These are phyloP conservation scores for Oryzias sinensis DNA, from an alignment of 2,797 vertebrate species.

Conservation along the genomic window DNA sequence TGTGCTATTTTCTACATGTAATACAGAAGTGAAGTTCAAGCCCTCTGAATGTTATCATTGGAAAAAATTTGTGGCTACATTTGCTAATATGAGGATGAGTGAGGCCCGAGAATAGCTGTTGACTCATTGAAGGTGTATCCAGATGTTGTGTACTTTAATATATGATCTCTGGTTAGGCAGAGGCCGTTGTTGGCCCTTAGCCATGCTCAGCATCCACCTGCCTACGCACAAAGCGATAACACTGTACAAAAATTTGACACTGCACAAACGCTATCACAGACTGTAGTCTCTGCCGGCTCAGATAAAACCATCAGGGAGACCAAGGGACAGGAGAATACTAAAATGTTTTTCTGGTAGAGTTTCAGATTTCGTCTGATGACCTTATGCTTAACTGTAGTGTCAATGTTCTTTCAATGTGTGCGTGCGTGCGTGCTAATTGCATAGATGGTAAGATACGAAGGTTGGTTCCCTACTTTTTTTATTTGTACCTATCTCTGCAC, in stretches of 20 bases:
- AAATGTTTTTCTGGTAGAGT: slow-evolving; percentile 9
- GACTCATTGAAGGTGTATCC: slow-evolving; percentile 51
- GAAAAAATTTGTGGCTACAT: slow-evolving; percentile 65
- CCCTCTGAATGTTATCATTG: slow-evolving; percentile 60
- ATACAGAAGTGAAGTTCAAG: slow-evolving; percentile 2
- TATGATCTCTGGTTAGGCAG: slow-evolving; percentile 54
- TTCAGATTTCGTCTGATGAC: slow-evolving; percentile 9
- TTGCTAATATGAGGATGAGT: slow-evolving; percentile 64
- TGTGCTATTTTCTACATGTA: slow-evolving; percentile 12
- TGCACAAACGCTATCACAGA: slow-evolving; percentile 36
- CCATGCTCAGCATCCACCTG: slow-evolving; percentile 12
- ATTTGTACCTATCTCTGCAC: too few relatives aligned
- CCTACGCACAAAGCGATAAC: slow-evolving; percentile 54
- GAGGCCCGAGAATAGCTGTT: slow-evolving; percentile 38
- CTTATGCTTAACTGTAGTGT: not conserved
- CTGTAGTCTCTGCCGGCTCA: slow-evolving; percentile 28
- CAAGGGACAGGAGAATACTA: slow-evolving; percentile 18
- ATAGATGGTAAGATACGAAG: too few relatives aligned
- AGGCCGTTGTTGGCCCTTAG: slow-evolving; percentile 33
- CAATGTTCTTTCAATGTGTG: not conserved
- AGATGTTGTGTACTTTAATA: slow-evolving; percentile 66
- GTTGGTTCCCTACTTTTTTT: too few relatives aligned
- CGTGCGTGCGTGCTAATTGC: not conserved
- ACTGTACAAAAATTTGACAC: slow-evolving; percentile 44
- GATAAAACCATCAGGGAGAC: slow-evolving; percentile 44